Percentiles rank a stretch among this genome's conserved stretches.
These are phyloP conservation scores for Pristionchus japonicus DNA, from an alignment of 2,888 invertebrate species.

Conservation along the genomic window DNA sequence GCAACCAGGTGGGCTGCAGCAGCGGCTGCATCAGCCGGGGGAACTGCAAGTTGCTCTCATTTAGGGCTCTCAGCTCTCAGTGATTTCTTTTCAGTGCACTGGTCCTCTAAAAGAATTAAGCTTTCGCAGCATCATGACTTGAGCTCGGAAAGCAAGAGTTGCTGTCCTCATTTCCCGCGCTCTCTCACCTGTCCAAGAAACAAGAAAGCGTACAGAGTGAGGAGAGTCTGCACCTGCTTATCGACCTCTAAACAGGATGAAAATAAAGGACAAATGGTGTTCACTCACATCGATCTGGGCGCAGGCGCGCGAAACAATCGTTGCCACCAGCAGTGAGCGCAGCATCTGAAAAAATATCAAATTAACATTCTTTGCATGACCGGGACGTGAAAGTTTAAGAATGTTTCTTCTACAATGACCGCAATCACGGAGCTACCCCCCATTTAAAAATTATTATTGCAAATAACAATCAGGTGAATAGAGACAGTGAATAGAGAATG, in stretches of 20 bases:
- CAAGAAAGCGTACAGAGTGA: too few relatives aligned
- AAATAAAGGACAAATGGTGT: too few relatives aligned
- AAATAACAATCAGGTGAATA: neutral
- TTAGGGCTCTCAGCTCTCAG: neutral
- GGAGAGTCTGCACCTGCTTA: too few relatives aligned
- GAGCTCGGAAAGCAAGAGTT: too few relatives aligned
- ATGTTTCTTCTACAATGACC: too few relatives aligned
- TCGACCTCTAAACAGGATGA: neutral
- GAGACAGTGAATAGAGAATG: too few relatives aligned
- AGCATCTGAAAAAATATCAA: neutral
- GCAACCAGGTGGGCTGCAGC: neutral
- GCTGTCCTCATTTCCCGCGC: too few relatives aligned
- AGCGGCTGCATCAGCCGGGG: neutral
- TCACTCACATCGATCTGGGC: neutral
- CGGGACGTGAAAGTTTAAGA: too few relatives aligned
- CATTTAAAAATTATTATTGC: neutral
- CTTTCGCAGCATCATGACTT: neutral
- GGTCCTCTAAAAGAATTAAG: neutral
- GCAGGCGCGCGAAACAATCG: neutral
- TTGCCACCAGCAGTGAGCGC: neutral
- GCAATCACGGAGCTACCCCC: too few relatives aligned
- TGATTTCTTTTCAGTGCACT: neutral
- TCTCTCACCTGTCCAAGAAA: too few relatives aligned
- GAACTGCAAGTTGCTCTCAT: conserved; percentile 14
- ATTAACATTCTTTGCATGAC: too few relatives aligned